These are phyloP conservation scores for Tribolium madens DNA, from an alignment of 1,140 invertebrate species.

Conservation along the genomic window DNA sequence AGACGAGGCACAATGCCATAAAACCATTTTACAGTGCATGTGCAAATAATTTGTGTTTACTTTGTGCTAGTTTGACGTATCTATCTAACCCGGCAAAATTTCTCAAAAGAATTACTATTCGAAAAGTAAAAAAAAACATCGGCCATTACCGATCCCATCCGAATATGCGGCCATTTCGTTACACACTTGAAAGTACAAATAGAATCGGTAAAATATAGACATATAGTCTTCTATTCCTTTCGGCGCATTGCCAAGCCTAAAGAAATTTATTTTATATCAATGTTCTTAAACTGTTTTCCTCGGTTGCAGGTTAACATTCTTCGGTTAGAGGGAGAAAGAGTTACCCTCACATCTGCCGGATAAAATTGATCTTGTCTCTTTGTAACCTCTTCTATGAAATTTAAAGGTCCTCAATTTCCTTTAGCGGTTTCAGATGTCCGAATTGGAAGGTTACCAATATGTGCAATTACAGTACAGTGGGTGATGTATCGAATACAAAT, in stretches of 20 bases:
- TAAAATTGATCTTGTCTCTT: conserved; percentile 38
- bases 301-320: neutral
- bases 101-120: neutral
- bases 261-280: conserved; percentile 23
- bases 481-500: neutral
- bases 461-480: conserved; percentile 26
- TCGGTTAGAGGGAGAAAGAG: neutral
- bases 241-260: conserved; percentile 42
- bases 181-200: conserved; percentile 47
- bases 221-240: conserved; percentile 43
- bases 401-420: conserved; percentile 47
- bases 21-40: neutral
- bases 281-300: neutral
- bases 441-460: conserved; percentile 22
- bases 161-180: conserved; percentile 46
- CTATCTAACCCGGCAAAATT: neutral
- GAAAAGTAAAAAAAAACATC: conserved; percentile 14
- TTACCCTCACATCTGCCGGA: conserved; percentile 3
- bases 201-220: conserved; percentile 47
- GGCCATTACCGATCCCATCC: conserved; percentile 13
- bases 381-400: conserved; percentile 44
- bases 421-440: conserved; percentile 32
- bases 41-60: neutral
- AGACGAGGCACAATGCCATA: neutral
- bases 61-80: neutral